Evolutionary conservation across 2,888 invertebrate species (phyloP), one percentile per base, ranked within the genome.

Genomic region (Pollenia labialis): DNA sequence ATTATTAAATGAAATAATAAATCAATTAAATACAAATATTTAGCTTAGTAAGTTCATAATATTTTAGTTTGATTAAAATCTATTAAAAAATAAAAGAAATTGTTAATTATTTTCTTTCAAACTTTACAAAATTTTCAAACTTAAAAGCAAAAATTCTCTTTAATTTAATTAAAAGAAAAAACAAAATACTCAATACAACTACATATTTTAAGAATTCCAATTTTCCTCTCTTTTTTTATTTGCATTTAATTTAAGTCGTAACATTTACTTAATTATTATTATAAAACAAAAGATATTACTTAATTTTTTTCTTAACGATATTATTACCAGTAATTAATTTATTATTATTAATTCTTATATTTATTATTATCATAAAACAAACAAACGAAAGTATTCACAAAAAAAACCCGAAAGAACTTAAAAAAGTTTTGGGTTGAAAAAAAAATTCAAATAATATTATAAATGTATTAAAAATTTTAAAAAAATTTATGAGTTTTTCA

Each of bases 401-500:
- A 88, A 88, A 88, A 83, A 81, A 66, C 1, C 81, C 69, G 74
- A 75, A 87, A 84, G 85, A n/a, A 66, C 50, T 66, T 52, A 69
- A n/a, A 18, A 83, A 81, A 81, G 75, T 72, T 79, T 68, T 79
- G 72, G 84, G 74, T 18, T 16, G 18, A 81, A 68, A 81, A 80
- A 85, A 88, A 80, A 81, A 56, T 88, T 89, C 62, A 91, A 90
- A 90, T 91, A 90, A 92, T 92, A 91, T 91, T 91, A 91, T 91
- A 91, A 92, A 92, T 91, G 91, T 91, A 91, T 91, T 91, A 91
- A 89, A 91, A 91, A 91, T 91, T 91, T 91, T 90, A 80, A 85
- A 90, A 52, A 89, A 88, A 90, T 82, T 91, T 91, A 91, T 91
- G 91, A 91, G 92, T 91, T 92, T 91, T 91, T 91, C 90, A 91